Conservation (phyloP, 2,888 invertebrate genomes). For the Pandemis corylana region DNA sequence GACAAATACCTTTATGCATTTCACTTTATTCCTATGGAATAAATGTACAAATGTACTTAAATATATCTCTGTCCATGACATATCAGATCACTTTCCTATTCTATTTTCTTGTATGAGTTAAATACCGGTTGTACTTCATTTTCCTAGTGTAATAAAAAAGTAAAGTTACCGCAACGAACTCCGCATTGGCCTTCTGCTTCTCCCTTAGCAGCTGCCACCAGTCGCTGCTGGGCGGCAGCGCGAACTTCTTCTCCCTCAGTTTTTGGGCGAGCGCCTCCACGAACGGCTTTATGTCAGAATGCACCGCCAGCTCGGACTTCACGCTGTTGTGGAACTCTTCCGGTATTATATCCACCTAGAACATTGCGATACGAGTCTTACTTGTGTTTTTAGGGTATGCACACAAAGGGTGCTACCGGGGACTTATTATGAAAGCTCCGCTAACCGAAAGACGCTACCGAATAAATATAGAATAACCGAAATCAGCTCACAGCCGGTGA, state of each 20-base stretch:
- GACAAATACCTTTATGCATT: too few relatives aligned
- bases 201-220: conserved; percentile 92
- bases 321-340: conserved; percentile 98
- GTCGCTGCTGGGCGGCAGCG: conserved; percentile 80
- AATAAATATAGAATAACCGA: too few relatives aligned
- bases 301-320: conserved; percentile 90
- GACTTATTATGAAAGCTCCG: too few relatives aligned
- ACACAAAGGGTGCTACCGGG: too few relatives aligned
- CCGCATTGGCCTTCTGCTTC: conserved; percentile 90
- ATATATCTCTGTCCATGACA: too few relatives aligned
- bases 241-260: conserved; percentile 85
- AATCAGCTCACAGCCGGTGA: too few relatives aligned
- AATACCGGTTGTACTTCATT: too few relatives aligned
- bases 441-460: too few relatives aligned
- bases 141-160: background rate
- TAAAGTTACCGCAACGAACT: conserved; percentile 86
- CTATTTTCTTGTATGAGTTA: too few relatives aligned
- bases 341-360: conserved; percentile 90
- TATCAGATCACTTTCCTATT: too few relatives aligned
- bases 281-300: conserved; percentile 93
- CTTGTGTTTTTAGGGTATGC: background rate
- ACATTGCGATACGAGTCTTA: background rate
- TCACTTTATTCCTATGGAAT: too few relatives aligned
- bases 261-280: conserved; percentile 86
- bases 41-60: too few relatives aligned